phyloP scores from a whole-genome alignment of 2,888 invertebrate genomes.

The Polyploca ridens region DNA sequence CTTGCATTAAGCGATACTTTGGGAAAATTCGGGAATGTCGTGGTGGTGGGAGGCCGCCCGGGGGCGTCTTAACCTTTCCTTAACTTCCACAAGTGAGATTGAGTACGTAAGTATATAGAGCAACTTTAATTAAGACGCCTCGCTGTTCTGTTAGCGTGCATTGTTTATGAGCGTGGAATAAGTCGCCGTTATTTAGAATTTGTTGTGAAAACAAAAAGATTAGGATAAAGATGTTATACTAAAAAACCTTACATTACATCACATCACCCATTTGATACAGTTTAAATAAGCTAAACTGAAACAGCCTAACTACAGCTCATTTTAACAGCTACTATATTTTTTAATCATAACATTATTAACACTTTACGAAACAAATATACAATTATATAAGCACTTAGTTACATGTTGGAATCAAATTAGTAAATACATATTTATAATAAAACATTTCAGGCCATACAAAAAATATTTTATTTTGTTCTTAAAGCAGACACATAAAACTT shows the following conservation, averaged over 20 bases:
- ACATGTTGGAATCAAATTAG: no score
- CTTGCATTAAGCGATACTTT: constrained; percentile 81
- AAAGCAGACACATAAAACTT: no score
- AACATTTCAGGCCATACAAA: no score
- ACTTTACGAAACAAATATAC: no score
- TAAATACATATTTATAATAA: no score
- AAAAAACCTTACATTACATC: not conserved
- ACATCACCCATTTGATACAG: no score
- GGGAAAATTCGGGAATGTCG: constrained; percentile 74
- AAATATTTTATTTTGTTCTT: no score
- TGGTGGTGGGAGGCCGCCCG: constrained; percentile 36
- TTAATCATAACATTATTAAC: no score
- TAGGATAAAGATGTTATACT: not conserved
- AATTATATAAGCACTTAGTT: no score
- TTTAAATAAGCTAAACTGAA: no score
- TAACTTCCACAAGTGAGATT: constrained; percentile 81
- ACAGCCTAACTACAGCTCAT: no score
- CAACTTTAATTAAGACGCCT: constrained; percentile 77
- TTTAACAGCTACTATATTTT: no score
- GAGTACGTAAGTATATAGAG: constrained; percentile 81
- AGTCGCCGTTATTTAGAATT: constrained; percentile 62
- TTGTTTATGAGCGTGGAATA: constrained; percentile 75
- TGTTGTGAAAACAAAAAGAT: constrained; percentile 27
- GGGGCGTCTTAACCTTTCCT: constrained; percentile 74
- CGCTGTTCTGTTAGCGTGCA: constrained; percentile 71